Conservation (phyloP, 2,888 invertebrate species). For the Cancer borealis region DNA sequence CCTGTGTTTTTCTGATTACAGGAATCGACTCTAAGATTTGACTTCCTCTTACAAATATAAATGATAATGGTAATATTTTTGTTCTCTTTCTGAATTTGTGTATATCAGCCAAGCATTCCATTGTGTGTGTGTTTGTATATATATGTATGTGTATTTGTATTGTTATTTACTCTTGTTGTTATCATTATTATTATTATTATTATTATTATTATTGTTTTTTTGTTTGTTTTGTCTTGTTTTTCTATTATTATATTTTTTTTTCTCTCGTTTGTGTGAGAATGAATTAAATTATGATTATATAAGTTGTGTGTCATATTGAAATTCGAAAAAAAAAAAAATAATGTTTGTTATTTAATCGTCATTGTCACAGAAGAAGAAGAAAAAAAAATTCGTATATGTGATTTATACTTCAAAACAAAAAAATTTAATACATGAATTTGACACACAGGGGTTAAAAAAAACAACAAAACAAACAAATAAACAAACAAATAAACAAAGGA, state of each 20-base stretch:
- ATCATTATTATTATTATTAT: background rate
- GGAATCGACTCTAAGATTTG: background rate
- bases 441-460: background rate
- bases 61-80: constrained; percentile 11
- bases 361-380: background rate
- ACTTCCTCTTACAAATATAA: background rate
- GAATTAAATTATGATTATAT: background rate
- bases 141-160: constrained; percentile 12
- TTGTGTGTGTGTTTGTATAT: background rate
- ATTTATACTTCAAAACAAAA: background rate
- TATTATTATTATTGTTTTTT: background rate
- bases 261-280: background rate
- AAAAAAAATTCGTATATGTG: background rate
- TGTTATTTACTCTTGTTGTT: constrained; percentile 21
- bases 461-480: background rate
- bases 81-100: background rate
- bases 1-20: background rate
- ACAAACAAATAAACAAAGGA: background rate
- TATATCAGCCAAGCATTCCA: background rate
- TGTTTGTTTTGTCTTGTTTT: background rate
- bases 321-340: background rate
- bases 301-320: background rate
- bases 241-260: background rate
- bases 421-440: background rate
- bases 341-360: background rate